These are phyloP conservation scores for Cotesia vestalis DNA, from an alignment of 1,140 invertebrate species.

Conservation along the genomic window DNA sequence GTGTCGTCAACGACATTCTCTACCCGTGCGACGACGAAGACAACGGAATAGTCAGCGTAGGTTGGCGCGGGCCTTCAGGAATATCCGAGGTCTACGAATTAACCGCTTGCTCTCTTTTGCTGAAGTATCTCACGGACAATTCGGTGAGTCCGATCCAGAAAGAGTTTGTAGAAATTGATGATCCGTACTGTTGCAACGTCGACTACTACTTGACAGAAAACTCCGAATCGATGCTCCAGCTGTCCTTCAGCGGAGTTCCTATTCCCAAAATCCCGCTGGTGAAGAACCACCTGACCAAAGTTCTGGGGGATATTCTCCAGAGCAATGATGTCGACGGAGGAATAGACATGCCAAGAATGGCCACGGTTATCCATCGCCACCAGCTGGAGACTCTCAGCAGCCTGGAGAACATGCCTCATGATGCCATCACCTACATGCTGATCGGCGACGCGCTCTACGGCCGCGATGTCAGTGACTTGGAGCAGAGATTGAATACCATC, in stretches of 20 bases:
- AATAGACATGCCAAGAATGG: conserved; percentile 81
- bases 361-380: conserved; percentile 76
- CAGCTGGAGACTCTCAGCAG: conserved; percentile 77
- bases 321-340: conserved; percentile 61
- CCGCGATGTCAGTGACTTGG: conserved; percentile 72
- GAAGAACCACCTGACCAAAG: conserved; percentile 69
- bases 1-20: conserved; percentile 65
- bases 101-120: conserved; percentile 74
- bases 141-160: conserved; percentile 84
- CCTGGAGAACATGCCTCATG: conserved; percentile 81
- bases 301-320: conserved; percentile 66
- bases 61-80: conserved; percentile 84
- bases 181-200: conserved; percentile 83
- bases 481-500: conserved; percentile 77
- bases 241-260: conserved; percentile 83
- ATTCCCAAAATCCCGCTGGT: conserved; percentile 73
- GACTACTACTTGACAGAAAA: conserved; percentile 77
- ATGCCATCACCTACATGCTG: conserved; percentile 76
- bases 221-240: conserved; percentile 73
- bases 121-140: conserved; percentile 87
- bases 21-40: conserved; percentile 89
- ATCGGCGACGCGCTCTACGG: conserved; percentile 88
- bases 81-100: conserved; percentile 69
- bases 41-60: conserved; percentile 82
- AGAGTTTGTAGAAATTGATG: conserved; percentile 84